Evolutionary conservation across 2,113 vertebrate species (phyloP).

Genomic region (Aplodontia rufa): DNA sequence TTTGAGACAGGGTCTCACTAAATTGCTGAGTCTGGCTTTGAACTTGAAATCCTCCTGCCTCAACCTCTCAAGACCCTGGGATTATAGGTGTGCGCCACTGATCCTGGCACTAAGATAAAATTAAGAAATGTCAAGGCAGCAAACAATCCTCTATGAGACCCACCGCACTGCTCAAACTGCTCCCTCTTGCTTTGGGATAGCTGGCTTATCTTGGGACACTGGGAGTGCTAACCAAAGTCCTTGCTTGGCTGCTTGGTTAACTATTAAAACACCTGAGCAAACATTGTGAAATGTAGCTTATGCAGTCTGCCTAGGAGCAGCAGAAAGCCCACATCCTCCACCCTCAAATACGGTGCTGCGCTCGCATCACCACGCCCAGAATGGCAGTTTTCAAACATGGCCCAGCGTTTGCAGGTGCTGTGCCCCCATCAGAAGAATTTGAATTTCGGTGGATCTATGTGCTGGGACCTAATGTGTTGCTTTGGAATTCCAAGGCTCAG

Average conservation of each 20-base stretch:
- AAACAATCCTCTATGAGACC: neutral
- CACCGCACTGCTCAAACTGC: neutral
- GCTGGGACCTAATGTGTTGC: neutral
- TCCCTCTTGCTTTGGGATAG: neutral
- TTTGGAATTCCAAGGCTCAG: neutral
- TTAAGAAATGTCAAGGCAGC: neutral
- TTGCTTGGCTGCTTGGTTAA: conserved; percentile 15
- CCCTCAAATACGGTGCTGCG: neutral
- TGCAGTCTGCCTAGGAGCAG: neutral
- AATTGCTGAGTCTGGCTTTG: too few relatives aligned
- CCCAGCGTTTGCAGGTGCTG: neutral
- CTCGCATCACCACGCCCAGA: neutral
- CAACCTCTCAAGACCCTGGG: too few relatives aligned
- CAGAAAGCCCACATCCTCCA: neutral
- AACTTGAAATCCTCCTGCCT: too few relatives aligned
- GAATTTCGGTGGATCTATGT: neutral
- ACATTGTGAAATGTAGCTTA: neutral
- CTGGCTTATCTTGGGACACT: neutral
- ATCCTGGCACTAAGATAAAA: too few relatives aligned
- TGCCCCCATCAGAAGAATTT: neutral
- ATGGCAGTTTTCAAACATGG: neutral
- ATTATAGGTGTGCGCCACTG: too few relatives aligned
- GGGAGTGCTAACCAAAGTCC: neutral
- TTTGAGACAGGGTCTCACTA: too few relatives aligned
- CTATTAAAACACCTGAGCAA: neutral